These are phyloP conservation scores for Silurus meridionalis DNA, from an alignment of 2,113 vertebrate genomes.

Conservation along the genomic window DNA sequence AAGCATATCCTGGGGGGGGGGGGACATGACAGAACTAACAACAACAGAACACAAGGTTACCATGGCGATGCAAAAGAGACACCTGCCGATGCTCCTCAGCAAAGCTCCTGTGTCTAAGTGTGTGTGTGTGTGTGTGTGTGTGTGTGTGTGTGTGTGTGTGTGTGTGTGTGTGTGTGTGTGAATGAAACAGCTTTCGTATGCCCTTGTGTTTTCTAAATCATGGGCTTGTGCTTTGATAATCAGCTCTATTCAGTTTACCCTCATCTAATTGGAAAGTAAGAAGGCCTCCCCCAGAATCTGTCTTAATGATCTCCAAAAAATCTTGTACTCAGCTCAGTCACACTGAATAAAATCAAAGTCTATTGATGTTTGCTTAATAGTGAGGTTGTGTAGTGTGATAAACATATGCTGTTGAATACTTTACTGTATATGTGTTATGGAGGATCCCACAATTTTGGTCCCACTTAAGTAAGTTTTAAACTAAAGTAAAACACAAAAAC, in stretches of 20 bases:
- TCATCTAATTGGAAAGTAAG: constrained; percentile 22
- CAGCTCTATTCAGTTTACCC: constrained; percentile 26
- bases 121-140: constrained; percentile 2
- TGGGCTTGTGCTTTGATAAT: constrained; percentile 13
- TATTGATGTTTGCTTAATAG: neutral
- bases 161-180: neutral
- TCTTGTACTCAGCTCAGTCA: neutral
- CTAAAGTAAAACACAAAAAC: neutral
- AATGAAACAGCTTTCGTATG: neutral
- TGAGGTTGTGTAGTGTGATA: neutral
- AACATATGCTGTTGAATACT: neutral
- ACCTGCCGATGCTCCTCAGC: constrained; percentile 26
- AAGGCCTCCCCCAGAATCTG: constrained; percentile 4
- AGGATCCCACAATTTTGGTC: neutral
- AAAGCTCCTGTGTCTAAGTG: neutral
- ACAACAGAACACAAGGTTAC: constrained; percentile 49
- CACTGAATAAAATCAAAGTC: constrained; percentile 1
- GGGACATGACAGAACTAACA: neutral
- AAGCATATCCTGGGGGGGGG: neutral
- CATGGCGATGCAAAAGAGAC: constrained; percentile 50
- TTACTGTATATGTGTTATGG: neutral
- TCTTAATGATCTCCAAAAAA: neutral
- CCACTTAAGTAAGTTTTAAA: neutral
- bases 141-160: constrained; percentile 4
- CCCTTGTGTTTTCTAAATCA: constrained; percentile 19